A percentile compares a stretch with the other conserved stretches of the same genome.
These are phyloP conservation scores for Leptodirus hochenwartii DNA, from an alignment of 2,888 invertebrate species.

Conservation along the genomic window DNA sequence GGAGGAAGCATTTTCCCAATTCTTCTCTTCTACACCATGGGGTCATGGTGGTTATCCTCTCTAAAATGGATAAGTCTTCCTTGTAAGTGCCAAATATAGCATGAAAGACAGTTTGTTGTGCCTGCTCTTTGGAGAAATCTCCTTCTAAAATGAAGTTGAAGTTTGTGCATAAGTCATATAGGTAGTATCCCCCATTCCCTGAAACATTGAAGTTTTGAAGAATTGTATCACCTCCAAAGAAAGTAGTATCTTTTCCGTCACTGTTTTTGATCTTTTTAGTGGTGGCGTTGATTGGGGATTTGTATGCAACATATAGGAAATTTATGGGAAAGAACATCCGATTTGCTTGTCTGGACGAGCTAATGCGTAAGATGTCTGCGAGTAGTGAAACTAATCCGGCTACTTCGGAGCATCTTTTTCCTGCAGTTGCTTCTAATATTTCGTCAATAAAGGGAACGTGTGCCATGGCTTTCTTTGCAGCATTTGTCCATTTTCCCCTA, in stretches of 20 bases:
- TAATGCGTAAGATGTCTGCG: constrained; percentile 10
- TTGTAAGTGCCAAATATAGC: constrained; percentile 11
- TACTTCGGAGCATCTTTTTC: constrained; percentile 7
- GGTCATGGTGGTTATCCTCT: constrained; percentile 5
- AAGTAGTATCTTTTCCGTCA: neutral
- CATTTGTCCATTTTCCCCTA: constrained; percentile 9
- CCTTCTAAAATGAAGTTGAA: constrained; percentile 6
- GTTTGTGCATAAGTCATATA: constrained; percentile 3
- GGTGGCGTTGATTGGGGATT: too few species aligned
- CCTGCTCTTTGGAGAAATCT: constrained; percentile 4
- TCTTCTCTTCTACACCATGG: constrained; percentile 9
- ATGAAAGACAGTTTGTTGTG: constrained; percentile 8
- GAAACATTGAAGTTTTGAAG: constrained; percentile 3
- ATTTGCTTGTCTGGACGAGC: constrained; percentile 9
- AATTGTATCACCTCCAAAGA: neutral
- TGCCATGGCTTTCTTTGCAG: constrained; percentile 13
- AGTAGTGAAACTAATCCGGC: constrained; percentile 4
- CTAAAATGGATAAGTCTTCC: constrained; percentile 10
- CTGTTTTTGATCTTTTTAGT: too few species aligned
- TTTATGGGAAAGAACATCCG: constrained; percentile 10
- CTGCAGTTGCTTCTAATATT: constrained; percentile 10
- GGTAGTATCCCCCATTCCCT: constrained; percentile 6
- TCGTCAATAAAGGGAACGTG: constrained; percentile 14
- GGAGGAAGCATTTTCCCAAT: constrained; percentile 5
- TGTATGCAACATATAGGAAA: neutral